Evolutionary conservation across 2,113 vertebrate genomes (phyloP), one percentile per base, ranked within the genome.

Genomic region (Coptodon rendalli): DNA sequence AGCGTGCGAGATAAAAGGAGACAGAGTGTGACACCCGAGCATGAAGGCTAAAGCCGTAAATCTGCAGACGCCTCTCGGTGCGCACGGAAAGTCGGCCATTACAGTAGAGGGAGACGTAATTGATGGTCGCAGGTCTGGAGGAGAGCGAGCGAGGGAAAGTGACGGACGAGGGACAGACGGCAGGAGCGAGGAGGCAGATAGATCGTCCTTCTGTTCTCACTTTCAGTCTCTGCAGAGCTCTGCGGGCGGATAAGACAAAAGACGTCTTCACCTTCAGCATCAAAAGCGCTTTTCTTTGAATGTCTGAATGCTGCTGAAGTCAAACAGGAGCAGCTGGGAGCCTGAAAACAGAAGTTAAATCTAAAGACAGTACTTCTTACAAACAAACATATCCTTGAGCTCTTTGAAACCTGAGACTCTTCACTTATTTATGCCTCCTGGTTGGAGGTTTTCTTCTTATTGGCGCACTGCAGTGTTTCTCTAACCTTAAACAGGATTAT

Each of bases 151-250:
- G n/a, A 31, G 56, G 48, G 73, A 61, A 84, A 85, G 86, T 57
- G 86, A 88, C 73, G 12, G 89, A 86, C 40, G 78, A 85, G 86
- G 54, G 86, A 87, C 80, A n/a, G 87, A 84, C 31, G 61, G 63
- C 63, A 22, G 34, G 50, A 53, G 84, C 8, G 9, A 53, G 48
- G 52, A 31, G 38, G 22, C 71, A 81, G 82, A 89, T 16, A 59
- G 80, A 83, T 29, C 4, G 40, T 48, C 78, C 83, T 57, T 50
- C 81, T 56, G 40, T 11, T 78, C 73, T 53, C 31, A 56, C n/a
- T 12, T 48, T 86, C 48, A 29, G 19, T 73, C 80, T 81, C 29
- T 6, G 73, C 73, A 63, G 73, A 29, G 68, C 68, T 73, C 40
- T 48, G 68, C 14, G 8, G 24, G 71, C 6, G 6, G 71, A 78